These are phyloP conservation scores for Corapipo altera DNA, from an alignment of 2,113 vertebrate genomes.

Conservation along the genomic window DNA sequence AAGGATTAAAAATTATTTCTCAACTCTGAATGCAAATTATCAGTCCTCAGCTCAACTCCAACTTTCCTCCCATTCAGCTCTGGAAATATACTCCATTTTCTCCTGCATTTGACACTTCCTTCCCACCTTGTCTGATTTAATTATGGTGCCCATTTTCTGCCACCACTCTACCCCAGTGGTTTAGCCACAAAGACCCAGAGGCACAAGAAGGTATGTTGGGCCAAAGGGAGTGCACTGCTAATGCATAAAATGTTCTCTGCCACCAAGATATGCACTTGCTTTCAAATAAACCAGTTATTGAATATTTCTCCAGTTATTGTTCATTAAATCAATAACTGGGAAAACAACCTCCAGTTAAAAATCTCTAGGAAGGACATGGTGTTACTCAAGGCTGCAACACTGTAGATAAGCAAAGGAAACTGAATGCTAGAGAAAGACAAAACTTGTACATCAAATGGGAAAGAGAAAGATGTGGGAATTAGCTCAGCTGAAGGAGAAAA, in stretches of 20 bases:
- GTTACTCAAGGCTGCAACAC: background rate
- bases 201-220: background rate
- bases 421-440: background rate
- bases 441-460: background rate
- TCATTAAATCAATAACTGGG: background rate
- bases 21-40: background rate
- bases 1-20: background rate
- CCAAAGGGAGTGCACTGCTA: background rate
- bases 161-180: background rate
- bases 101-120: background rate
- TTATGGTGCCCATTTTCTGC: background rate
- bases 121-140: background rate
- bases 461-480: background rate
- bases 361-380: background rate
- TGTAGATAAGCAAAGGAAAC: slow-evolving; percentile 7
- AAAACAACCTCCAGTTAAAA: background rate
- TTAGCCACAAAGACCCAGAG: background rate
- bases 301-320: background rate
- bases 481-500: background rate
- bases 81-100: background rate
- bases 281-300: background rate
- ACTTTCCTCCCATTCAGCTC: background rate
- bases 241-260: background rate
- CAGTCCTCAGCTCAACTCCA: background rate
- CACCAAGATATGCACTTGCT: fast-evolving